These are phyloP conservation scores for Eupleurogrammus muticus DNA, from an alignment of 2,797 vertebrate genomes.

Conservation along the genomic window DNA sequence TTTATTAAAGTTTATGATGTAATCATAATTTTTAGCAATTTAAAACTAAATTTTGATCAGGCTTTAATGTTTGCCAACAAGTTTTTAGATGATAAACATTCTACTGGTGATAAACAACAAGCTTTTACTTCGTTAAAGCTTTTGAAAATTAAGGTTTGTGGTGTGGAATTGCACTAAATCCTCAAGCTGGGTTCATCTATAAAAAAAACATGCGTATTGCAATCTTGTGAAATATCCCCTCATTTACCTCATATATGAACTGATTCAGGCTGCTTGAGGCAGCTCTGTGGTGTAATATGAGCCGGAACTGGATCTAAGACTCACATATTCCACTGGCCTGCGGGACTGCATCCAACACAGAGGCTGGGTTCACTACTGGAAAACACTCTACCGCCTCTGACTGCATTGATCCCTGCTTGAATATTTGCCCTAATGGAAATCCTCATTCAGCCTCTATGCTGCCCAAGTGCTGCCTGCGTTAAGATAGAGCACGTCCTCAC, in stretches of 20 bases:
- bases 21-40: too few relatives aligned
- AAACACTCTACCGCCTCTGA: slow-evolving; percentile 19
- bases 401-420: slow-evolving; percentile 30
- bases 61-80: too few relatives aligned
- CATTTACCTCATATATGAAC: slow-evolving; percentile 6
- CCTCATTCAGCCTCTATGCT: slow-evolving; percentile 31
- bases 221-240: neutral
- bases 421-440: slow-evolving; percentile 43
- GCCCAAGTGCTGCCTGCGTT: slow-evolving; percentile 13
- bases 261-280: slow-evolving; percentile 21
- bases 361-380: slow-evolving; percentile 24
- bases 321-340: slow-evolving; percentile 38
- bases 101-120: too few relatives aligned
- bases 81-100: too few relatives aligned
- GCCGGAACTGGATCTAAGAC: slow-evolving; percentile 13
- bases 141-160: neutral
- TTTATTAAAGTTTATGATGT: too few relatives aligned
- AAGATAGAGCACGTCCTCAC: slow-evolving; percentile 2
- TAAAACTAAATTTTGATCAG: too few relatives aligned
- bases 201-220: neutral
- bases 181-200: neutral
- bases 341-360: slow-evolving; percentile 24
- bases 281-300: slow-evolving; percentile 35
- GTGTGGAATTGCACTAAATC: neutral
- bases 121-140: too few relatives aligned